Evolutionary conservation across 2,888 invertebrate species (phyloP), one percentile per base, ranked within the genome.

Genomic region (Leptothorax acervorum): DNA sequence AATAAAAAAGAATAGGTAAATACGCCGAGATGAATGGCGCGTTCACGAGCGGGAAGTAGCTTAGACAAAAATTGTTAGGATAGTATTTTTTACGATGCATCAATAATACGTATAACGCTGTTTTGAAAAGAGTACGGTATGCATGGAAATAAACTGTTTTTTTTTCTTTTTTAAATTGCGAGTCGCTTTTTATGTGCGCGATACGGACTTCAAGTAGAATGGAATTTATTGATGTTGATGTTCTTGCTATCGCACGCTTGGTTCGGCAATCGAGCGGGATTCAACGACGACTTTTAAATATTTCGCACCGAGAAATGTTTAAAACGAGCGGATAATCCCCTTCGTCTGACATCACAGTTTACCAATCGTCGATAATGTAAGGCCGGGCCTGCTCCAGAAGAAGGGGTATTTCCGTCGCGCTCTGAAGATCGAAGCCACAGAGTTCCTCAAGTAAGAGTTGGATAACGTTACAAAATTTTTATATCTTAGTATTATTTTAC

Each of bases 91-190:
- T 89, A 82, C 85, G 85, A 84, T 39, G 39, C 60, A 76, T 88
- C 12, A 88, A 60, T 70, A 68, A 68, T 88, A 86, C 65, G 18
- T 68, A 68, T 48, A 83, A 86, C 74, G 82, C 71, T 78, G 87
- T 87, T 88, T 90, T 87, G 70, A 53, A 75, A 39, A 84, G 42
- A 53, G 35, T 51, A 85, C 71, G 55, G 35, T 87, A 83, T 45
- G 70, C 86, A 83, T 45, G 70, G 31, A 87, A 89, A 88, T 90
- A 89, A 90, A 89, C 66, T 89, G 79, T 85, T 86, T 90, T 83
- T 79, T 88, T 82, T 15, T 35, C 35, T 70, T 45, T 31, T 74
- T 42, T n/a, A 45, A 48, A 31, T 35, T 35, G 5, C 31, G 35
- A 11, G 15, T 48, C 18, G 18, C 12, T 45, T 39, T 71, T n/a